These are phyloP conservation scores for Smutsia gigantea DNA, from an alignment of 2,797 vertebrate genomes.

Conservation along the genomic window DNA sequence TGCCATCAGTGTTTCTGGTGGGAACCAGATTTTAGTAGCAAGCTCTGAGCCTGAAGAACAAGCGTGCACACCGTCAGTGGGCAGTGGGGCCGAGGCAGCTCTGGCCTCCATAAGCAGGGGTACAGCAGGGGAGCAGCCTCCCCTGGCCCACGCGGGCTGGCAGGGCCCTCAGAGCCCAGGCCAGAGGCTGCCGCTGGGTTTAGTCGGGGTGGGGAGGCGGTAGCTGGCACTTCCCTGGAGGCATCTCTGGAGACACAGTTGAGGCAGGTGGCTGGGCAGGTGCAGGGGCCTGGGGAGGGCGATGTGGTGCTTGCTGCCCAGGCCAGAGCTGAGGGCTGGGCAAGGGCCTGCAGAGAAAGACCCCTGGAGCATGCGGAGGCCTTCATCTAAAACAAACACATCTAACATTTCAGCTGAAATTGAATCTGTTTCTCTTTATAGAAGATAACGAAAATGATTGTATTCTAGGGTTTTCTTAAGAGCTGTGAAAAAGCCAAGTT, in stretches of 20 bases:
- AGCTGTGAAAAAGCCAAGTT: neutral
- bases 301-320: neutral
- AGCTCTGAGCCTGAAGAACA: neutral
- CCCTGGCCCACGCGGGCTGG: no score
- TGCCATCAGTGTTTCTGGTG: rapidly evolving
- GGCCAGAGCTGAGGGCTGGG: rapidly evolving
- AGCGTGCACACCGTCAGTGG: rapidly evolving
- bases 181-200: neutral
- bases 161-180: neutral
- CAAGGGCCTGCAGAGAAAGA: neutral
- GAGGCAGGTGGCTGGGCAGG: conserved; percentile 45
- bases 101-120: no score
- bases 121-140: no score
- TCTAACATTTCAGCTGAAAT: neutral
- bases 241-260: neutral
- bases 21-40: no score
- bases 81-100: no score
- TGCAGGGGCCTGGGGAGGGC: no score
- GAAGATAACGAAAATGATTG: neutral
- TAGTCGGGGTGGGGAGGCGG: neutral
- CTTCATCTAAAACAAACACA: neutral
- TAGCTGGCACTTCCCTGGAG: conserved; percentile 42
- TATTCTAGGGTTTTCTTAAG: neutral
- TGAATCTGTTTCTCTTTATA: neutral
- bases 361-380: rapidly evolving